Conservation (phyloP, 2,888 invertebrate species). For the Drosophila multiciliata region DNA sequence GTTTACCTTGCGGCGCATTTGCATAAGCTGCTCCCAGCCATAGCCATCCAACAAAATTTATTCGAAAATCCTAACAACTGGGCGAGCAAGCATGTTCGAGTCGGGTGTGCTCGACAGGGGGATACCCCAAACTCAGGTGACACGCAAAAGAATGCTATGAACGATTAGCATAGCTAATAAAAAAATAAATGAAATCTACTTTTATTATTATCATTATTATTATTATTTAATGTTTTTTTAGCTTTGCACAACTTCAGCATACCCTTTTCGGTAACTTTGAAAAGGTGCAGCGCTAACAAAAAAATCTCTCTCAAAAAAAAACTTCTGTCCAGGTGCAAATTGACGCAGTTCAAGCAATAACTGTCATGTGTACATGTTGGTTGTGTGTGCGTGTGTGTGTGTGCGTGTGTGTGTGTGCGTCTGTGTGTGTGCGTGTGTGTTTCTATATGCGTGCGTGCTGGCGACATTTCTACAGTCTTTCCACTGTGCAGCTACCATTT, state of each 20-base stretch:
- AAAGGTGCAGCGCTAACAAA: neutral
- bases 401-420: conserved; percentile 1
- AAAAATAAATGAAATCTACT: too few species aligned
- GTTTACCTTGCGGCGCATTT: conserved; percentile 38
- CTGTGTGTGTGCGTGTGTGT: neutral
- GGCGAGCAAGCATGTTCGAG: neutral
- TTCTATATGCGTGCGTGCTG: conserved; percentile 8
- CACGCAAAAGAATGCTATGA: neutral
- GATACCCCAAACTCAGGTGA: neutral
- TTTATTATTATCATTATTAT: too few species aligned
- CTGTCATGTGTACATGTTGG: neutral
- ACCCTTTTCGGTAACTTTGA: neutral
- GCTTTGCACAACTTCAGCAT: neutral
- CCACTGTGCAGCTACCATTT: conserved; percentile 50
- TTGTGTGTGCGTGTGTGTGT: neutral
- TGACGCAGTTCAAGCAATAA: conserved; percentile 36
- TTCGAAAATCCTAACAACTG: conserved; percentile 9
- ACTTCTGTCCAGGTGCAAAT: conserved; percentile 34
- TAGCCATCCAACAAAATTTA: conserved; percentile 24
- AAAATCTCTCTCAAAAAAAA: neutral
- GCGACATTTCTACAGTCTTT: conserved; percentile 41
- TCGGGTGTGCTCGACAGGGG: neutral
- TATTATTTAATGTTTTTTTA: neutral
- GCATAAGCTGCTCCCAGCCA: conserved; percentile 25
- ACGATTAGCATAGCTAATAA: too few species aligned